Conservation (phyloP, 2,888 invertebrate genomes). For the Parelbella ahira region DNA sequence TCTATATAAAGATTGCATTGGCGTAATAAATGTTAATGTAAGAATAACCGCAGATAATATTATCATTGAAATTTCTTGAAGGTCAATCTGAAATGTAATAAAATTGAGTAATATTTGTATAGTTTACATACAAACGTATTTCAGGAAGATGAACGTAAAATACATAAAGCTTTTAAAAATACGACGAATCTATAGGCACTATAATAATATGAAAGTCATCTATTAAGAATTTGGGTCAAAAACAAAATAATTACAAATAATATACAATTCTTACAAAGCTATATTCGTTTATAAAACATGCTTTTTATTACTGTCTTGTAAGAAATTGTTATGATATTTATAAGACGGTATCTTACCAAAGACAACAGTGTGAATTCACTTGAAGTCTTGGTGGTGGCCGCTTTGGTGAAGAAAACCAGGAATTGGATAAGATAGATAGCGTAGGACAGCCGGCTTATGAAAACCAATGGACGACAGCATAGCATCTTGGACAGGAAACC, state of each 20-base stretch:
- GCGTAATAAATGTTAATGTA: slow-evolving; percentile 83
- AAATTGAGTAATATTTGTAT: too few relatives aligned
- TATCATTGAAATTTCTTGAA: slow-evolving; percentile 77
- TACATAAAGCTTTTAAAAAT: too few relatives aligned
- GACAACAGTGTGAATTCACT: slow-evolving; percentile 79
- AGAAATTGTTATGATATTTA: too few relatives aligned
- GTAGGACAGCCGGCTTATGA: slow-evolving; percentile 84
- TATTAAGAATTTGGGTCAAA: too few relatives aligned
- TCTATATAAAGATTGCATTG: slow-evolving; percentile 77
- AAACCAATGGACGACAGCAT: slow-evolving; percentile 76
- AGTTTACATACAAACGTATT: too few relatives aligned
- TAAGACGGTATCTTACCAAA: slow-evolving; percentile 78
- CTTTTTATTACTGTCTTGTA: too few relatives aligned
- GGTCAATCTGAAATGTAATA: slow-evolving; percentile 33
- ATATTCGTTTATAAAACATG: too few relatives aligned
- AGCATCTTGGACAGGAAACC: slow-evolving; percentile 74
- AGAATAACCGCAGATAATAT: slow-evolving; percentile 74
- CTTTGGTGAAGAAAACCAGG: slow-evolving; percentile 83
- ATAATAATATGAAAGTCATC: too few relatives aligned
- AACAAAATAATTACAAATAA: too few relatives aligned
- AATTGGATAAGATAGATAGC: slow-evolving; percentile 84
- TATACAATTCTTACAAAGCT: too few relatives aligned
- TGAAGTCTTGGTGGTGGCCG: slow-evolving; percentile 81
- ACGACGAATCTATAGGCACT: too few relatives aligned
- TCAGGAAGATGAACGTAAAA: too few relatives aligned